Percentiles rank a stretch among this genome's conserved stretches.
Evolutionary conservation across 2,888 invertebrate species (phyloP).

Genomic region (Elgonia sp.): DNA sequence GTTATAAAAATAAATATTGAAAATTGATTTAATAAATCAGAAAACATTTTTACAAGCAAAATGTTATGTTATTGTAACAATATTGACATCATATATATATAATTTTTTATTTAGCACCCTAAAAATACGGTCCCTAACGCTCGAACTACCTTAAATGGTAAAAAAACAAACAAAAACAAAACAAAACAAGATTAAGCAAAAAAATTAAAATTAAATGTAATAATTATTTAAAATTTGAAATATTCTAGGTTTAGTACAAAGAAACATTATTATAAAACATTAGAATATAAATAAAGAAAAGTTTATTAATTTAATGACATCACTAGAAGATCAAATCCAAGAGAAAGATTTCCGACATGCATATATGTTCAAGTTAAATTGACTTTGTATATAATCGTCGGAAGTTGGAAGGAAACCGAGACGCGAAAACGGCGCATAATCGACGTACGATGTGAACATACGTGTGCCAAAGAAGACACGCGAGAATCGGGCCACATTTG

Average conservation of each 20-base stretch:
- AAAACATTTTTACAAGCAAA: too few relatives aligned
- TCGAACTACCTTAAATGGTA: too few relatives aligned
- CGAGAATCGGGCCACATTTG: conserved; percentile 77
- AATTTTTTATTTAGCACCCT: too few relatives aligned
- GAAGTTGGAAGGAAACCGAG: conserved; percentile 65
- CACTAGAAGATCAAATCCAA: conserved; percentile 3
- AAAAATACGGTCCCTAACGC: too few relatives aligned
- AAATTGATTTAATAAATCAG: too few relatives aligned
- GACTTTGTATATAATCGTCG: conserved; percentile 54
- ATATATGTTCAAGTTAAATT: conserved; percentile 56
- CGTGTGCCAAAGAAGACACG: conserved; percentile 81
- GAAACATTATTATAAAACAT: not conserved
- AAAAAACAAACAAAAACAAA: too few relatives aligned
- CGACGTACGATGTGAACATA: conserved; percentile 74
- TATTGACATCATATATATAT: too few relatives aligned
- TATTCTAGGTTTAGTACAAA: not conserved
- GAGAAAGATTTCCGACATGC: conserved; percentile 47
- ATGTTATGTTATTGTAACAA: too few relatives aligned
- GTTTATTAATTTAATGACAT: conserved; percentile 16
- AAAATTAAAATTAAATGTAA: not conserved
- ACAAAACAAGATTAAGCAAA: too few relatives aligned
- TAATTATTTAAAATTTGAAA: not conserved
- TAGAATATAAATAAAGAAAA: not conserved
- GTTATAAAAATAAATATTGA: too few relatives aligned
- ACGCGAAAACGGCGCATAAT: conserved; percentile 65